Percentiles rank a stretch among this genome's conserved stretches.
Evolutionary conservation across 2,113 vertebrate species (phyloP).

Genomic region (Acrocephalus kingi): DNA sequence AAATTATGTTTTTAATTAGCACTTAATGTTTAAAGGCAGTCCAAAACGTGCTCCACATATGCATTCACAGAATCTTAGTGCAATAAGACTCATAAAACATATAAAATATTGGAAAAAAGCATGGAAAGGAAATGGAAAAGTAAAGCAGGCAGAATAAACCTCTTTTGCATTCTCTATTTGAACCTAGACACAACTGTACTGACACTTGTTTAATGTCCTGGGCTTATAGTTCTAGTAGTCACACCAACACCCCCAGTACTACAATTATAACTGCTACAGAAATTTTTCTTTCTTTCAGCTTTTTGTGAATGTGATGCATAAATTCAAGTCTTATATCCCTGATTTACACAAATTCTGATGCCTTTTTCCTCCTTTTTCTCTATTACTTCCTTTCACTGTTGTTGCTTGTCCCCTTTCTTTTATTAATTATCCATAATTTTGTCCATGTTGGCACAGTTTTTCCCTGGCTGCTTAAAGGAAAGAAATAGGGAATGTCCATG

Average conservation of each 20-base stretch:
- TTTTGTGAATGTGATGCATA: neutral
- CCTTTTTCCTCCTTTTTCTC: neutral
- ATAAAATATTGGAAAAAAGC: slow-evolving; percentile 21
- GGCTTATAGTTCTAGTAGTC: neutral
- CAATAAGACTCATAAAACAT: neutral
- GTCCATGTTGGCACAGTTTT: neutral
- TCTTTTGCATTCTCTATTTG: slow-evolving; percentile 19
- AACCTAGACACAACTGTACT: neutral
- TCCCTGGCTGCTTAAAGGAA: neutral
- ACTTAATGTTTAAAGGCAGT: neutral
- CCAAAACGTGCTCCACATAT: slow-evolving; percentile 18
- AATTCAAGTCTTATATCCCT: neutral
- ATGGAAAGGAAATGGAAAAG: slow-evolving; percentile 46
- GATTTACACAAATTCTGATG: neutral
- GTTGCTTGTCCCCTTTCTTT: neutral
- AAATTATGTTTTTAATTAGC: slow-evolving; percentile 3
- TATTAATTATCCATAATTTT: neutral
- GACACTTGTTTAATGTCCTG: neutral
- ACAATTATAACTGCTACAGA: neutral
- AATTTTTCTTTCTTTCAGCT: neutral
- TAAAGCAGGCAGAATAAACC: neutral
- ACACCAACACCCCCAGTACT: neutral
- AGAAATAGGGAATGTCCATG: neutral
- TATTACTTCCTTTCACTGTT: neutral
- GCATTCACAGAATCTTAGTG: slow-evolving; percentile 10